Percentiles rank a stretch among this genome's conserved stretches.
Conservation (phyloP, 2,113 vertebrate species). For the Atherinomorus stipes region DNA sequence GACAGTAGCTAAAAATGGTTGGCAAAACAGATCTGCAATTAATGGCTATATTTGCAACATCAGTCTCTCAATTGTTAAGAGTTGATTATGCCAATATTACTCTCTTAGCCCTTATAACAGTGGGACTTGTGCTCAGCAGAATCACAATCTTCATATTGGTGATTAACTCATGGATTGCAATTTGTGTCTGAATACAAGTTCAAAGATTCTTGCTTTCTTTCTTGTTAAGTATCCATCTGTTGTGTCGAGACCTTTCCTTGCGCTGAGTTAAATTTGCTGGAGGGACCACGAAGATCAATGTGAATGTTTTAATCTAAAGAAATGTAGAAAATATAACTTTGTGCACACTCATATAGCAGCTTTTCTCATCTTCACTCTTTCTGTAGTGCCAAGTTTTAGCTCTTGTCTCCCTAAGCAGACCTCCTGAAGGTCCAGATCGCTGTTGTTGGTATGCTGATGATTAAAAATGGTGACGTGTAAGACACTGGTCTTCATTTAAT, state of each 20-base stretch:
- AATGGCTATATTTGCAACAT: conserved; percentile 62
- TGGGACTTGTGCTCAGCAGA: conserved; percentile 10
- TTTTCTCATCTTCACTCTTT: not conserved
- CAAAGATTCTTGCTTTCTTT: not conserved
- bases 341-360: not conserved
- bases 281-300: not conserved
- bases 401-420: not conserved
- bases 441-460: no score
- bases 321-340: no score
- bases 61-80: conserved; percentile 10
- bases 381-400: not conserved
- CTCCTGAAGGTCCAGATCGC: not conserved
- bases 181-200: not conserved
- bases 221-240: not conserved
- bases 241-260: not conserved
- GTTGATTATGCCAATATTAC: conserved; percentile 14
- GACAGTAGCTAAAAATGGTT: conserved; percentile 76
- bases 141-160: not conserved
- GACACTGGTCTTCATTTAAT: no score
- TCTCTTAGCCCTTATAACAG: conserved; percentile 1
- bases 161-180: not conserved
- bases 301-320: not conserved
- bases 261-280: not conserved
- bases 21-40: conserved; percentile 58
- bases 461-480: not conserved